Base-by-base conservation (phyloP, 2,888 invertebrate genomes). In the Acanthacorydalis orientalis region DNA sequence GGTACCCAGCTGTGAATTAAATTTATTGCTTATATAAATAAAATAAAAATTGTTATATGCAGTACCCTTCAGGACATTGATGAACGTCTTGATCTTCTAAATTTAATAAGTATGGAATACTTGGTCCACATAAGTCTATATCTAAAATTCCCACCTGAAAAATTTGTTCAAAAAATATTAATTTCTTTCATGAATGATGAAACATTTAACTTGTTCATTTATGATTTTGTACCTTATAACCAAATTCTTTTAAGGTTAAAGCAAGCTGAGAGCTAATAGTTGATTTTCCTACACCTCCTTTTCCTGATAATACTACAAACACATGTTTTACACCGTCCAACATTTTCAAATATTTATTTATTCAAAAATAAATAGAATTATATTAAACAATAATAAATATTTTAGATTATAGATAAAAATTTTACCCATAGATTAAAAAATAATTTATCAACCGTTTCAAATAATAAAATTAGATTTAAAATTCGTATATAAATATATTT, bases 221-320 rank as follows among this genome's bases (percentile, higher is more conserved):
- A 15, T 31, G 23, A 23, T 7, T 35, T 57, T 59, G 61, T 62
- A 90, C 92, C 75, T 89, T 86, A 63, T 75, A 78, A 53, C 85
- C 83, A 59, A 70, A 72, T 68, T 86, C 78, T 63, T 80, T 80
- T 10, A 98, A 69, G 15, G 88, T 82, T 55, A 93, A 69, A 1
- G 96, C 92, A 50, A 98, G 64, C 62, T 95, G 93, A 2, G 90
- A 86, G 62, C 93, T 89, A 10, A 98, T 83, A 49, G 96, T 96
- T 15, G 95, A 96, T 72, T 98, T 99, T 11, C 98, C 98, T 31
- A 98, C 98, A 38, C 98, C 98, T 23, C 98, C 98, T 74, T 98
- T 98, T 1, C 98, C 98, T 1, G 96, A 96, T 45, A 98, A 72
- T n/a, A 98, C 80, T 55, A 98, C 70, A 57, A 98, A 78, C 39